phyloP scores from a whole-genome alignment of 1,140 invertebrate species.

The Brachionus manjavacas region DNA sequence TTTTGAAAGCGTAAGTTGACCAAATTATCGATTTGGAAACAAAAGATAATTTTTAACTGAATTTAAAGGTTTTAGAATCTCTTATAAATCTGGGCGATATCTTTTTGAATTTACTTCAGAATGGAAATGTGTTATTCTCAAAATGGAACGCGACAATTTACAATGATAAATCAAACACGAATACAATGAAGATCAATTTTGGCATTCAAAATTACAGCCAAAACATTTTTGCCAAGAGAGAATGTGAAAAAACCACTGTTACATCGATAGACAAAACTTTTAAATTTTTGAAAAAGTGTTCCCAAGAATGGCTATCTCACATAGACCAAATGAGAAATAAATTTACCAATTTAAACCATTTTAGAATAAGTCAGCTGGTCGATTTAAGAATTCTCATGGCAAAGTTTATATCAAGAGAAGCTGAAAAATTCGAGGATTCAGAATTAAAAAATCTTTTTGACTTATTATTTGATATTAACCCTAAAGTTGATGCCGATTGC shows the following conservation, averaged over 20 bases:
- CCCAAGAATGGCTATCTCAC: constrained; percentile 48
- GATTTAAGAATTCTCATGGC: constrained; percentile 49
- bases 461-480: constrained; percentile 47
- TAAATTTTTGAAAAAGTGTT: constrained; percentile 50
- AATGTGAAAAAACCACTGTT: constrained; percentile 40
- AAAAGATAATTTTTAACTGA: too few species aligned
- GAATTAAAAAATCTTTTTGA: constrained; percentile 30
- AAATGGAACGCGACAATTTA: constrained; percentile 48
- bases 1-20: constrained; percentile 47
- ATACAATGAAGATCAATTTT: constrained; percentile 48
- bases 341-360: constrained; percentile 49
- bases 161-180: constrained; percentile 44
- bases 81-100: constrained; percentile 48
- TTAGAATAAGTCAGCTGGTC: constrained; percentile 50
- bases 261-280: constrained; percentile 47
- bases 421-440: constrained; percentile 43
- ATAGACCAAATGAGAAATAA: constrained; percentile 47
- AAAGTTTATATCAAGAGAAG: background rate
- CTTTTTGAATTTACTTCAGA: constrained; percentile 47
- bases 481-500: constrained; percentile 44
- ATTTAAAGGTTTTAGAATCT: constrained; percentile 49
- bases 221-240: constrained; percentile 40
- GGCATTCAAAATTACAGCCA: constrained; percentile 42
- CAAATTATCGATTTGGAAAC: background rate
- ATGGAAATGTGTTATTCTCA: constrained; percentile 50